Conservation (phyloP, 2,113 vertebrate genomes). For the Vulpes ferrilata region DNA sequence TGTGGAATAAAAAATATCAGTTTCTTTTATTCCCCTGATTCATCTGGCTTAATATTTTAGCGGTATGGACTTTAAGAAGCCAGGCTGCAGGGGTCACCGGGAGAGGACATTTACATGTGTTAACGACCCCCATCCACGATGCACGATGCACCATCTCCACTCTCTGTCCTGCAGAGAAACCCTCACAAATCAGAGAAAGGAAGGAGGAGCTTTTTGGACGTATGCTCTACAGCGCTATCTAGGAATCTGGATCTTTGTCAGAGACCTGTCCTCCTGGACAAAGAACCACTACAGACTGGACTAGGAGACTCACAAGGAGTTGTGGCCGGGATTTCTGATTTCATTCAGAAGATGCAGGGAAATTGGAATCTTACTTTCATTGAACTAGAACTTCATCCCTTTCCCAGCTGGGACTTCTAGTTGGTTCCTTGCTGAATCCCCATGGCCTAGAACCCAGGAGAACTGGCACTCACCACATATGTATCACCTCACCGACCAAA, state of each 20-base stretch:
- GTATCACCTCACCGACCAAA: neutral
- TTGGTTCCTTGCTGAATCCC: neutral
- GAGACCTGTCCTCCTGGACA: neutral
- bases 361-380: neutral
- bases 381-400: neutral
- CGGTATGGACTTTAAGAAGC: conserved; percentile 15
- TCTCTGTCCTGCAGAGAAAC: neutral
- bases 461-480: neutral
- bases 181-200: neutral
- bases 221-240: neutral
- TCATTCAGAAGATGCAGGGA: conserved; percentile 8
- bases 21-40: conserved; percentile 56
- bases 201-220: neutral
- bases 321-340: neutral
- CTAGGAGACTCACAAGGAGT: neutral
- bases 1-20: conserved; percentile 41
- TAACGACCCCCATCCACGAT: neutral
- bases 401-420: neutral
- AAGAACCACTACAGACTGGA: neutral
- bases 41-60: conserved; percentile 63
- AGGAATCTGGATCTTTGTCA: conserved; percentile 6
- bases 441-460: neutral
- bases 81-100: neutral
- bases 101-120: conserved; percentile 59
- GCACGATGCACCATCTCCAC: neutral